These are phyloP conservation scores for Eulemur rufifrons DNA, from an alignment of 2,113 vertebrate species.

Conservation along the genomic window DNA sequence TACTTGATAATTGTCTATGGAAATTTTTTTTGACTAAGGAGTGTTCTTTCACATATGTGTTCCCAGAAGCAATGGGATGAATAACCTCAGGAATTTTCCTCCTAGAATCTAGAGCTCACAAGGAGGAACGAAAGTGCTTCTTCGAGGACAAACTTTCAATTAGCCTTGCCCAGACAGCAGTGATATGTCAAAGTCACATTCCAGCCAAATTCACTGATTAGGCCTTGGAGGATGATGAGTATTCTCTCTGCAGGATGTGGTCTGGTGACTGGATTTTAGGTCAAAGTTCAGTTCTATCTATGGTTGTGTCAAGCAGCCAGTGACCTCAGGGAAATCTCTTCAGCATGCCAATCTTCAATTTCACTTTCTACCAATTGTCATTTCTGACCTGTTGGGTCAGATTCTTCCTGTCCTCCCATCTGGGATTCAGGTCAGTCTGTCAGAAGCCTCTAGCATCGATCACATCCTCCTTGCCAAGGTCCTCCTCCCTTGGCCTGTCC, in stretches of 20 bases:
- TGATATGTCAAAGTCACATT: conserved; percentile 45
- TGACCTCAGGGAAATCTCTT: conserved; percentile 50
- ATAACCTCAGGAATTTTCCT: conserved; percentile 54
- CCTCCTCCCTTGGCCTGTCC: conserved; percentile 51
- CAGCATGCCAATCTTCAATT: conserved; percentile 42
- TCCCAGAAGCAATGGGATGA: conserved; percentile 51
- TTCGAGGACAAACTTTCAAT: conserved; percentile 35
- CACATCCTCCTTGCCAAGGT: conserved; percentile 50
- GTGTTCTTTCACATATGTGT: conserved; percentile 18
- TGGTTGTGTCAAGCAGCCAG: neutral
- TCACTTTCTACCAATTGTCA: conserved; percentile 61
- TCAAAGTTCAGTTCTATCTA: conserved; percentile 60
- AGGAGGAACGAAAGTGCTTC: neutral
- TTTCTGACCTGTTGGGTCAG: conserved; percentile 60
- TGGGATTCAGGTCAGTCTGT: conserved; percentile 62
- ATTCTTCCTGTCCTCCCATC: conserved; percentile 45
- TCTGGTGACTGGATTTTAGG: conserved; percentile 67
- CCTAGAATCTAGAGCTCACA: conserved; percentile 13
- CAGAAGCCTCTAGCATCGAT: conserved; percentile 1
- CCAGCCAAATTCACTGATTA: conserved; percentile 36
- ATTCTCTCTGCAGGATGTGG: conserved; percentile 65
- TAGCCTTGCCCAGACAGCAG: conserved; percentile 58
- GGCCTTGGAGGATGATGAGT: conserved; percentile 28
- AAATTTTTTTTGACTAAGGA: conserved; percentile 47
- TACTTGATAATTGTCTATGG: conserved; percentile 31